Evolutionary conservation across 1,140 invertebrate genomes (phyloP), one percentile per base, ranked within the genome.

Genomic region (Colletes latitarsis): DNA sequence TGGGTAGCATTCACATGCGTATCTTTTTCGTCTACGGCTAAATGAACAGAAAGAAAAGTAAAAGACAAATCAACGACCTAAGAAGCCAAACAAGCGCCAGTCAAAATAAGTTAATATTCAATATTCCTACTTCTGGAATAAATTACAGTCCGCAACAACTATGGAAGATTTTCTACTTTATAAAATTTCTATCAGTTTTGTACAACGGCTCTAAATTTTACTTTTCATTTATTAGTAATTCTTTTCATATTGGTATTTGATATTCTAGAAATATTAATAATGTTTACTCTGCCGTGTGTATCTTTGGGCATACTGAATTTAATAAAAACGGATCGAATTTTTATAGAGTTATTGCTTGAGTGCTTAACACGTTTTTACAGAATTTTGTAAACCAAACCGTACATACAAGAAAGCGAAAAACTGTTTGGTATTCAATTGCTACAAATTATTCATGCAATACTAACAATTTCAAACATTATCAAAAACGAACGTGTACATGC

Each of bases 1-100:
- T 89, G 88, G 92, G 88, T 92, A 88, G 89, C 93, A 92, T 90
- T 93, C 91, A 86, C 93, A 93, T 93, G 92, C 92, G 90, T 88
- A 91, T 93, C 92, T 88, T 91, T 93, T 90, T 93, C 92, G 89
- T 93, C 92, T 93, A 93, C 91, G 87, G 93, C 92, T 93, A 93
- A 93, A 92, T 90, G 88, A 93, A 93, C 91, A 93, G 92, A 93
- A 93, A 93, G 88, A 93, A 92, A 92, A 89, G 83, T 84, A 88
- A 91, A 90, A 91, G 91, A 91, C 89, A 92, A 92, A 93, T 92
- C 82, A 92, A 89, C 88, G 63, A 76, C 89, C 89, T 90, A 92
- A 91, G 82, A 92, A 93, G 89, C 89, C 76, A 90, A 89, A 89
- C 69, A 91, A 87, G 84, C 84, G 60, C 43, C 68, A 19, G 55